Conservation (phyloP, 2,113 vertebrate genomes). For the Prunella himalayana region DNA sequence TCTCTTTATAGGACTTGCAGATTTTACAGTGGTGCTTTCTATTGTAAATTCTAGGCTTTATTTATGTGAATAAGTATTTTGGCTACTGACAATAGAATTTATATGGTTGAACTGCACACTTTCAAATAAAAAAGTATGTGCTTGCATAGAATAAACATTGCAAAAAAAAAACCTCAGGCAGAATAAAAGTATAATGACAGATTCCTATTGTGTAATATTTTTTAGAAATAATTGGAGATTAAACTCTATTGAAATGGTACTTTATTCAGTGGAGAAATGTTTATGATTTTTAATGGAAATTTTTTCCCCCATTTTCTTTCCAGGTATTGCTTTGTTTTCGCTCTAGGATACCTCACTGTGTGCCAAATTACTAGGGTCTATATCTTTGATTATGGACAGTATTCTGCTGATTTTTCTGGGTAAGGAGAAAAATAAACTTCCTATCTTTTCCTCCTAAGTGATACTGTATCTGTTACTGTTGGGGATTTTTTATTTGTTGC, state of each 20-base stretch:
- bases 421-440: slow-evolving; percentile 72
- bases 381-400: slow-evolving; percentile 97
- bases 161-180: not conserved
- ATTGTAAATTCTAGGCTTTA: not conserved
- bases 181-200: not conserved
- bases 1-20: not conserved
- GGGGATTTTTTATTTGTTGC: not conserved
- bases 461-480: not conserved
- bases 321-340: slow-evolving; percentile 96
- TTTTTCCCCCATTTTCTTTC: slow-evolving; percentile 26
- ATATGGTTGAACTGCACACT: not conserved
- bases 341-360: slow-evolving; percentile 93
- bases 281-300: not conserved
- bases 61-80: not conserved
- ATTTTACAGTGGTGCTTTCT: not conserved
- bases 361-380: slow-evolving; percentile 98
- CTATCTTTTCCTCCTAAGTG: not conserved
- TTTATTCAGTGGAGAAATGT: not conserved
- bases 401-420: slow-evolving; percentile 98
- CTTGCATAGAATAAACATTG: not conserved
- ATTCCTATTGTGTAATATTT: not conserved
- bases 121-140: not conserved
- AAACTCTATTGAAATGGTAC: not conserved
- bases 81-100: not conserved
- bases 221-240: not conserved